These are phyloP conservation scores for Sepiola atlantica DNA, from an alignment of 2,888 invertebrate genomes.

Conservation along the genomic window DNA sequence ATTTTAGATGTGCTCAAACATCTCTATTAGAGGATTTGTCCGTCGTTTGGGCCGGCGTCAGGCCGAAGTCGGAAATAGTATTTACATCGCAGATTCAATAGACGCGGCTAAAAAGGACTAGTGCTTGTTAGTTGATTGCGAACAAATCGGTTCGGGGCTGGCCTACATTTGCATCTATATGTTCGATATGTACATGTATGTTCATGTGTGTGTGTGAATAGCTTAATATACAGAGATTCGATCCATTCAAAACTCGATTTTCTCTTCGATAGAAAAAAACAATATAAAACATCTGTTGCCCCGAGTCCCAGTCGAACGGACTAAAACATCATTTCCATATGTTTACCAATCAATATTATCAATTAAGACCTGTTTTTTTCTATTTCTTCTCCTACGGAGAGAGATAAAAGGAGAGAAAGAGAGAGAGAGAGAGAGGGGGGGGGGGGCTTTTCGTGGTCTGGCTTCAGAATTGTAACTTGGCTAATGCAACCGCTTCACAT, in stretches of 20 bases:
- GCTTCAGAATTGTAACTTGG: not conserved
- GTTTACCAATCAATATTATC: conserved; percentile 16
- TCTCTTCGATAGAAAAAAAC: not conserved
- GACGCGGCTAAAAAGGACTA: no score
- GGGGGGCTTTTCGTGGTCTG: not conserved
- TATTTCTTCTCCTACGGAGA: not conserved
- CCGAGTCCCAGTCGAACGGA: not conserved
- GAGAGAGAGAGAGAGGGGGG: no score
- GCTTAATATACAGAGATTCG: not conserved
- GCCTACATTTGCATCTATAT: no score
- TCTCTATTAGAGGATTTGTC: no score
- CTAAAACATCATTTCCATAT: not conserved
- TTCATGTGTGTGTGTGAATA: not conserved
- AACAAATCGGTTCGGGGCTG: no score
- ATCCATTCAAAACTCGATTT: not conserved
- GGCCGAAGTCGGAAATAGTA: no score
- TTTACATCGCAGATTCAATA: no score
- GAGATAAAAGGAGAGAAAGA: no score
- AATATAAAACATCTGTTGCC: not conserved
- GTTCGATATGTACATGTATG: no score
- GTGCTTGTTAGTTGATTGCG: no score
- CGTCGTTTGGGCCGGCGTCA: no score
- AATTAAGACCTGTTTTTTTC: not conserved
- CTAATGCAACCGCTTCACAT: not conserved
- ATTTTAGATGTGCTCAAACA: no score